Evolutionary conservation across 2,113 vertebrate genomes (phyloP).

Genomic region (Porphyrio hochstetteri): DNA sequence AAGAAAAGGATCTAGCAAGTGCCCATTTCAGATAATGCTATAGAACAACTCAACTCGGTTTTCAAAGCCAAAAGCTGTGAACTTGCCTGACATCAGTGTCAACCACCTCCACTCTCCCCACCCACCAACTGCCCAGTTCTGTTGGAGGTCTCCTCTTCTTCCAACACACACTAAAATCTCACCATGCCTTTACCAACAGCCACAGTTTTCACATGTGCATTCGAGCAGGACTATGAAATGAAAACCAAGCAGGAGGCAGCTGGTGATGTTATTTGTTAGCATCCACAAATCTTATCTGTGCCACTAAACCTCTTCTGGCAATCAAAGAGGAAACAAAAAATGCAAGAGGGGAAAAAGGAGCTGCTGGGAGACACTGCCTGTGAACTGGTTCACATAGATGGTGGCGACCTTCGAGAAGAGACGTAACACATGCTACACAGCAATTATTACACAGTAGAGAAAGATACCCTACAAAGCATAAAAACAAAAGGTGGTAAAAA

Average conservation of each 20-base stretch:
- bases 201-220: neutral
- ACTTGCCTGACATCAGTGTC: neutral
- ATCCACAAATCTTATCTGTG: neutral
- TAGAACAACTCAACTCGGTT: neutral
- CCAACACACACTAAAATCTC: neutral
- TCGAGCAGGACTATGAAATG: neutral
- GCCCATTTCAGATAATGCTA: neutral
- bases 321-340: neutral
- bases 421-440: neutral
- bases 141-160: neutral
- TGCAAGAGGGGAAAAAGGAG: neutral
- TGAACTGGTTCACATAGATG: neutral
- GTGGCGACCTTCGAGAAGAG: neutral
- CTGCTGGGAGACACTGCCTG: neutral
- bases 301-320: neutral
- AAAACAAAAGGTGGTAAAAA: neutral
- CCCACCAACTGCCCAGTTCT: neutral
- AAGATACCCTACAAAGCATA: neutral
- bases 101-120: neutral
- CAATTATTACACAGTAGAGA: neutral
- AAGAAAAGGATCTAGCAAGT: neutral
- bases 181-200: neutral
- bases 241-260: neutral
- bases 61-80: neutral
- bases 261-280: neutral